Evolutionary conservation across 2,797 vertebrate genomes (phyloP).

Genomic region (Poeciliopsis infans): DNA sequence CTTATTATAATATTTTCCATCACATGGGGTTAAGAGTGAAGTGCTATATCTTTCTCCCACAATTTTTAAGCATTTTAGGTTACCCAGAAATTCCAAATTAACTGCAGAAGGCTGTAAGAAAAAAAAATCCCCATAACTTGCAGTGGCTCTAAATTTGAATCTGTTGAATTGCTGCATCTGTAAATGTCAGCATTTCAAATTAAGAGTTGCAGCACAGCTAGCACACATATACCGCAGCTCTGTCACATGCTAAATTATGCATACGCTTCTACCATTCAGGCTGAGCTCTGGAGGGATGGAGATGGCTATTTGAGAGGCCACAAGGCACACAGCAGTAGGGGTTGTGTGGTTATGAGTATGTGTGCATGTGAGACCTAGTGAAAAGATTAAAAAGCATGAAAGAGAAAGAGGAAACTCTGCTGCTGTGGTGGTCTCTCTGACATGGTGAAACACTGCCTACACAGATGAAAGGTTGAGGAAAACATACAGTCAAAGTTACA

Average conservation of each 20-base stretch:
- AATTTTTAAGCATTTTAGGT: background rate
- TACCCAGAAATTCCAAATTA: background rate
- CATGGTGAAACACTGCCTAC: conserved; percentile 18
- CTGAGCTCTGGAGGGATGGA: conserved; percentile 38
- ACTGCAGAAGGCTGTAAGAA: background rate
- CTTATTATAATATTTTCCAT: no score
- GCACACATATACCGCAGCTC: conserved; percentile 42
- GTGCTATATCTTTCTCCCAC: background rate
- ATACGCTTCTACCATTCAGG: conserved; percentile 53
- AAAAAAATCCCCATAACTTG: background rate
- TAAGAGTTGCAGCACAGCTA: conserved; percentile 23
- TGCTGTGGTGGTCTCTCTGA: conserved; percentile 12
- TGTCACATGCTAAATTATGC: conserved; percentile 63
- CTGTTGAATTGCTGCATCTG: conserved; percentile 3
- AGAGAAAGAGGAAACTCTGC: background rate
- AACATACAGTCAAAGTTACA: background rate
- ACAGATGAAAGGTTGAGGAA: conserved; percentile 11
- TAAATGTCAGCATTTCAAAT: conserved; percentile 42
- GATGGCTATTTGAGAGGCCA: conserved; percentile 44
- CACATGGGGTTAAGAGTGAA: background rate
- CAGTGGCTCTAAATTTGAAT: background rate
- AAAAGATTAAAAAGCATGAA: background rate
- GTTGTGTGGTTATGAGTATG: conserved; percentile 6
- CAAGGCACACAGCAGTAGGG: conserved; percentile 40
- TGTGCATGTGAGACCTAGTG: background rate